phyloP scores from a whole-genome alignment of 2,888 invertebrate species.

The Drosophila antonietae region DNA sequence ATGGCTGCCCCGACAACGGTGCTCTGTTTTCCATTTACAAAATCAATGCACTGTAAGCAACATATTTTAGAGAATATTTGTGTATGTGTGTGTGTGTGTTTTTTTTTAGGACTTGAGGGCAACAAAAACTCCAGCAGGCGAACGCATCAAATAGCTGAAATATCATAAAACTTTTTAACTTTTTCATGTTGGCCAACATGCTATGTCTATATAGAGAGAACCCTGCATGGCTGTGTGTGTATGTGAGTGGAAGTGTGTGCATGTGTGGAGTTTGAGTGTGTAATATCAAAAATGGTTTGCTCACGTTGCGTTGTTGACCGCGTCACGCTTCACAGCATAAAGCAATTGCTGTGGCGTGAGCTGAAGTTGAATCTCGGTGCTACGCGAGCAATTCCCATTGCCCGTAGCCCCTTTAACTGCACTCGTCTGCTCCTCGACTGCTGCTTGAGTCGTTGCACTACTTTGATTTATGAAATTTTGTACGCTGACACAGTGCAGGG shows the following conservation, averaged over 20 bases:
- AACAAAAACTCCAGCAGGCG: conserved; percentile 26
- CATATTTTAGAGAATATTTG: conserved; percentile 29
- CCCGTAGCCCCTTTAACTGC: not conserved
- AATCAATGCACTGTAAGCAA: conserved; percentile 45
- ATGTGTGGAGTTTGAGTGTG: conserved; percentile 35
- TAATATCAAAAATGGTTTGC: conserved; percentile 68
- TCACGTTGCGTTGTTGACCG: conserved; percentile 76
- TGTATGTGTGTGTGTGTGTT: not conserved
- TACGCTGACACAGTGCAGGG: conserved; percentile 29
- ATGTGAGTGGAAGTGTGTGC: conserved; percentile 2
- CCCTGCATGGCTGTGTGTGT: not conserved
- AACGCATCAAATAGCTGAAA: conserved; percentile 64
- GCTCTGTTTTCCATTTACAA: conserved; percentile 38
- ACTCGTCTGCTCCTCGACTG: not conserved
- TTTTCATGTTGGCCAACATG: conserved; percentile 45
- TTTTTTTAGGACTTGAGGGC: conserved; percentile 6
- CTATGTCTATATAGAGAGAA: conserved; percentile 16
- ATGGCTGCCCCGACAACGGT: not conserved
- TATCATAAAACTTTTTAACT: conserved; percentile 72
- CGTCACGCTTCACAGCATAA: conserved; percentile 74
- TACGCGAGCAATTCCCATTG: conserved; percentile 7
- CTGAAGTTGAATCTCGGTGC: conserved; percentile 54
- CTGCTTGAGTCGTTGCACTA: conserved; percentile 46
- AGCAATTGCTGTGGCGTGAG: conserved; percentile 72
- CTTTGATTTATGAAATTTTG: conserved; percentile 78